These are phyloP conservation scores for Myodes glareolus DNA, from an alignment of 2,113 vertebrate species.

Conservation along the genomic window DNA sequence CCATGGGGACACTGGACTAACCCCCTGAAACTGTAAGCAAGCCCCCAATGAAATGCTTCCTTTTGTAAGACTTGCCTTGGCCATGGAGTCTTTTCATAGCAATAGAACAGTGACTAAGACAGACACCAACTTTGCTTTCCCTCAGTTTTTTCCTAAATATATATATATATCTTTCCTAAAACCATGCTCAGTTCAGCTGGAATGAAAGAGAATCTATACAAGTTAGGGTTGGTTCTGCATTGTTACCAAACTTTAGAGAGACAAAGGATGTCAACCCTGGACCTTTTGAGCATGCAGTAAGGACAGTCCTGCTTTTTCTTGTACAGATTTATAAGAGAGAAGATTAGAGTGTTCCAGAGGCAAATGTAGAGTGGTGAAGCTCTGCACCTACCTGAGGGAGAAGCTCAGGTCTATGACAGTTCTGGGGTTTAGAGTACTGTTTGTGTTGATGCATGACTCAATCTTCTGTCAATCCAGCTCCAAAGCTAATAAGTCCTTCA, in stretches of 20 bases:
- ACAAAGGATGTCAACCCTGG: background rate
- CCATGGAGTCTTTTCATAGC: background rate
- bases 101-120: background rate
- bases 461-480: background rate
- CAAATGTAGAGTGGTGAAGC: constrained; percentile 39
- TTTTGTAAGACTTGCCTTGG: background rate
- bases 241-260: background rate
- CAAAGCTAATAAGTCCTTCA: background rate
- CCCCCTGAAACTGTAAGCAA: background rate
- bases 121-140: background rate
- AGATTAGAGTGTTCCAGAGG: background rate
- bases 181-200: background rate
- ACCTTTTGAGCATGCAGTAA: background rate
- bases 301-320: background rate
- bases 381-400: constrained; percentile 51
- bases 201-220: background rate
- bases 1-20: background rate
- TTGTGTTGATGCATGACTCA: background rate
- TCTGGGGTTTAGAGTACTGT: constrained; percentile 19
- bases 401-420: background rate
- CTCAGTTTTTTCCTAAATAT: background rate
- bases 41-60: background rate
- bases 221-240: background rate
- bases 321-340: background rate
- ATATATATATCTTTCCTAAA: background rate